Conservation (phyloP, 1,140 invertebrate genomes). For the Nymphalis io region DNA sequence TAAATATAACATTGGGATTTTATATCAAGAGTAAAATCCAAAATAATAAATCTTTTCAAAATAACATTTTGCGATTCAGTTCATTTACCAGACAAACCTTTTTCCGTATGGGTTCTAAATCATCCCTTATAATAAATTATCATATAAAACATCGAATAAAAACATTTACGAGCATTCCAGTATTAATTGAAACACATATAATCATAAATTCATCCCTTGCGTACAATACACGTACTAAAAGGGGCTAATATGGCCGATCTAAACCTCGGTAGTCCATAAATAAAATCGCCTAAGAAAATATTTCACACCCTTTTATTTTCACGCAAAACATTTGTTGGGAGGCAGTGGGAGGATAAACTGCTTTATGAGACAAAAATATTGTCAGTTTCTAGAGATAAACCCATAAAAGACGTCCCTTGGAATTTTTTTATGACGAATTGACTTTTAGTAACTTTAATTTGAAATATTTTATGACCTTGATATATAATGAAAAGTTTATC, state of each 20-base stretch:
- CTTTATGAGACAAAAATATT: conserved; percentile 15
- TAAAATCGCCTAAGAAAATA: conserved; percentile 29
- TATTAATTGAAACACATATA: conserved; percentile 15
- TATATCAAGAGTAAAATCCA: background rate
- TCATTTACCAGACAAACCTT: background rate
- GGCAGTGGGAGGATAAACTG: conserved; percentile 10
- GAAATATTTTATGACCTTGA: no score
- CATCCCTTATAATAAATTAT: background rate
- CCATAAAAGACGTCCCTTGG: background rate
- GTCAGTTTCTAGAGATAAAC: conserved; percentile 13
- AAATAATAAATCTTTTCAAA: background rate
- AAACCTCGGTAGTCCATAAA: conserved; percentile 18
- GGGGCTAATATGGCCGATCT: background rate
- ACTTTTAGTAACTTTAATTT: background rate
- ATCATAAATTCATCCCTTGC: conserved; percentile 3
- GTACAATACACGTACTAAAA: conserved; percentile 10
- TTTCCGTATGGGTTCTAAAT: background rate
- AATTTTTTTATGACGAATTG: conserved; percentile 7
- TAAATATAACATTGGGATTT: no score
- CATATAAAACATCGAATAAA: background rate
- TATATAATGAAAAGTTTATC: no score
- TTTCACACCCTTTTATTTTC: conserved; percentile 23
- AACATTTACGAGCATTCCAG: background rate
- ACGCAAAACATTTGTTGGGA: conserved; percentile 30
- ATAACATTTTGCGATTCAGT: background rate